phyloP scores from a whole-genome alignment of 2,113 vertebrate genomes.

The Pseudolaguvia tuberculata region DNA sequence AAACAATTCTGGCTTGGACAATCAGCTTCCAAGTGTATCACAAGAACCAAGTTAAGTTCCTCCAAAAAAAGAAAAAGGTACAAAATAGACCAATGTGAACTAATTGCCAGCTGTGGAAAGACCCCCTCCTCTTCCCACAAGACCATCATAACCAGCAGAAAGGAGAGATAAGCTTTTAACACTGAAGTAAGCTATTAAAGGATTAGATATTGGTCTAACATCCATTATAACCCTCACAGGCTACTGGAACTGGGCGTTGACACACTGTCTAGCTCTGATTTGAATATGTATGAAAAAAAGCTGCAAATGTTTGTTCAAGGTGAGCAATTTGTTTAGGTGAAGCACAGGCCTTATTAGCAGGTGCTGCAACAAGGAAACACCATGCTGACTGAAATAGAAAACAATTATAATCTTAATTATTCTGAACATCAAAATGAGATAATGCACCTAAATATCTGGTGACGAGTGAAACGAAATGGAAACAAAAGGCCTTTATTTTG shows the following conservation, averaged over 20 bases:
- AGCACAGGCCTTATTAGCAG: background rate
- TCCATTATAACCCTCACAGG: background rate
- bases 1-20: background rate
- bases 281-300: background rate
- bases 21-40: background rate
- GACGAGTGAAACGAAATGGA: background rate
- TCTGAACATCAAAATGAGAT: background rate
- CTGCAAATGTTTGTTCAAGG: background rate
- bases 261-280: background rate
- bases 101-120: conserved; percentile 20
- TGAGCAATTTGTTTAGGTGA: conserved; percentile 8
- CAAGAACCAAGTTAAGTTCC: no score
- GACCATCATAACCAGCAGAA: background rate
- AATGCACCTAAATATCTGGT: background rate
- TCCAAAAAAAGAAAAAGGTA: conserved; percentile 28
- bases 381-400: background rate
- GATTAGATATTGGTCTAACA: background rate
- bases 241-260: conserved; percentile 1
- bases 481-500: no score
- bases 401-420: background rate
- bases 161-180: background rate
- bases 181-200: conserved; percentile 18
- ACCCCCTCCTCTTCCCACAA: conserved; percentile 6
- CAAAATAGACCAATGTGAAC: conserved; percentile 18
- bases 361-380: background rate